Percentiles rank a stretch among this genome's conserved stretches.
phyloP scores from a whole-genome alignment of 2,113 vertebrate genomes.

The Ceyx cyanopectus region DNA sequence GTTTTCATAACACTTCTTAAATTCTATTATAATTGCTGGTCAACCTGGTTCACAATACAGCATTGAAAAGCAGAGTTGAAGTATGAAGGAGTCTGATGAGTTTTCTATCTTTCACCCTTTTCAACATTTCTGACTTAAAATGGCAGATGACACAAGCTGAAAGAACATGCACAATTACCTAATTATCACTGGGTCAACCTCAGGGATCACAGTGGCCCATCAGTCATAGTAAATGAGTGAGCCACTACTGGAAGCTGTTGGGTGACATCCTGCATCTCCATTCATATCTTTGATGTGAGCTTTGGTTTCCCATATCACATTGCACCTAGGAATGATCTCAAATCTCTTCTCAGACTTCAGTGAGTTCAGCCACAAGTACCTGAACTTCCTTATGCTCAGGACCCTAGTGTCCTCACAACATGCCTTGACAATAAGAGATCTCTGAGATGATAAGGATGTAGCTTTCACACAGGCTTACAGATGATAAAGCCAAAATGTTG shows the following conservation, averaged over 20 bases:
- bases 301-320: not conserved
- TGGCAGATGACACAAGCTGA: not conserved
- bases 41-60: not conserved
- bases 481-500: not conserved
- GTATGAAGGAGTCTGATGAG: rapidly evolving
- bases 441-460: not conserved
- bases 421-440: not conserved
- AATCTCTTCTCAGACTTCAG: not conserved
- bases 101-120: not conserved
- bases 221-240: not conserved
- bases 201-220: not conserved
- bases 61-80: not conserved
- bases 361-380: not conserved
- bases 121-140: not conserved
- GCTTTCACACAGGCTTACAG: not conserved
- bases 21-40: rapidly evolving
- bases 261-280: not conserved
- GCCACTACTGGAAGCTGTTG: not conserved
- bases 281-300: not conserved
- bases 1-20: not conserved
- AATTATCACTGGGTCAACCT: not conserved
- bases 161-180: not conserved
- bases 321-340: not conserved
- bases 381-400: not conserved
- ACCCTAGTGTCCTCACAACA: not conserved